A percentile compares a stretch with the other conserved stretches of the same genome.
Evolutionary conservation across 2,888 invertebrate species (phyloP).

Genomic region (Peribatodes rhomboidaria): DNA sequence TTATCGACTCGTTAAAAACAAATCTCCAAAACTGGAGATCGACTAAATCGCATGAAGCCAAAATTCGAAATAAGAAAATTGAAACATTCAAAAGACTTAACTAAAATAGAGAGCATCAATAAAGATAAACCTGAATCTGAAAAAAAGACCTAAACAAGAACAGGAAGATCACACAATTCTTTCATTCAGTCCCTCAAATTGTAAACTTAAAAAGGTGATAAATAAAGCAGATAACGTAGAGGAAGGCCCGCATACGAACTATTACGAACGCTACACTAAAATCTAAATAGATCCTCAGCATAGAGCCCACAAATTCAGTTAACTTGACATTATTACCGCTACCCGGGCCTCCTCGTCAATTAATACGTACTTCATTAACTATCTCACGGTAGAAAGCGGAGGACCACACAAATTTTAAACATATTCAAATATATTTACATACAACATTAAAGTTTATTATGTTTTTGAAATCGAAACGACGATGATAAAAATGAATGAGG

Average conservation of each 20-base stretch:
- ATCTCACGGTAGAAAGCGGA: conserved; percentile 43
- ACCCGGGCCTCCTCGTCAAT: conserved; percentile 66
- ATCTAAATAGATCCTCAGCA: conserved; percentile 53
- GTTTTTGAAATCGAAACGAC: conserved; percentile 40
- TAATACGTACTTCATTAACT: conserved; percentile 64
- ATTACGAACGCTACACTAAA: conserved; percentile 52
- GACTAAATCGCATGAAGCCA: not conserved
- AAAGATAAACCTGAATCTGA: not conserved
- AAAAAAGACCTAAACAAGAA: conserved; percentile 15
- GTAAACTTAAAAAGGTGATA: conserved; percentile 41
- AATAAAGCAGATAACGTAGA: conserved; percentile 44
- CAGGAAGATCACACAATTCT: conserved; percentile 12
- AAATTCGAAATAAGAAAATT: not conserved
- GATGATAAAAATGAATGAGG: conserved; percentile 28
- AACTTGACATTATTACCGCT: conserved; percentile 63
- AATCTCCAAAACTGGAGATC: too few relatives aligned
- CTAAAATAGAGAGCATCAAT: not conserved
- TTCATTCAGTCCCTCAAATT: conserved; percentile 33
- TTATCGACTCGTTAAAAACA: not conserved
- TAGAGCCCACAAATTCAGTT: conserved; percentile 67
- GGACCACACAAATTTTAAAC: conserved; percentile 54
- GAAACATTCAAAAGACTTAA: conserved; percentile 8
- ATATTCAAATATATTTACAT: conserved; percentile 49
- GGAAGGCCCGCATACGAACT: conserved; percentile 59
- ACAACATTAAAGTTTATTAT: conserved; percentile 43